These are phyloP conservation scores for Heliconius hewitsoni DNA, from an alignment of 1,140 invertebrate genomes.

Conservation along the genomic window DNA sequence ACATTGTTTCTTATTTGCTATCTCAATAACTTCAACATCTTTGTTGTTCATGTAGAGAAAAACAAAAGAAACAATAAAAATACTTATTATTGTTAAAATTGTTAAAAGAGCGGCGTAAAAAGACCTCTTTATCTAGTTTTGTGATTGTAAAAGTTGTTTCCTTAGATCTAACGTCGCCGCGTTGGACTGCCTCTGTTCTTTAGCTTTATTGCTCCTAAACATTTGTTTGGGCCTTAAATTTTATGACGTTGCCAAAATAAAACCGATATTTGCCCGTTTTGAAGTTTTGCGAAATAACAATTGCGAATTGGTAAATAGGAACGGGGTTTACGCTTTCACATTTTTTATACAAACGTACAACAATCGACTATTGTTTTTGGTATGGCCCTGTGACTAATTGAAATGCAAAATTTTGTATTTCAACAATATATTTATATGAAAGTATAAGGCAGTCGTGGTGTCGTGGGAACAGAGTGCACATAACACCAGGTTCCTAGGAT, in stretches of 20 bases:
- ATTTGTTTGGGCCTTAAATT: constrained; percentile 10
- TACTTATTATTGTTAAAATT: constrained; percentile 36
- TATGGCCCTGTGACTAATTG: background rate
- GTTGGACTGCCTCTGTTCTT: constrained; percentile 32
- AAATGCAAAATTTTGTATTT: too few species aligned
- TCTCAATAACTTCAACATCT: constrained; percentile 19
- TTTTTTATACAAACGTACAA: background rate
- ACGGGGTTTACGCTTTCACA: constrained; percentile 26
- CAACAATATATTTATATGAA: too few species aligned
- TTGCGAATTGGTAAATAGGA: constrained; percentile 27
- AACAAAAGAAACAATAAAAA: constrained; percentile 37
- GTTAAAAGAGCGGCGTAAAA: constrained; percentile 34
- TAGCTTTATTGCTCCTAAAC: constrained; percentile 25
- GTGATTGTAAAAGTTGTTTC: constrained; percentile 14
- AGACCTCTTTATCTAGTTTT: constrained; percentile 38
- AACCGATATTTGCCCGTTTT: constrained; percentile 16
- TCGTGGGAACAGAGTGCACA: too few species aligned
- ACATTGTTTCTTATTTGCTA: background rate
- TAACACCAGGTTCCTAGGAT: too few species aligned
- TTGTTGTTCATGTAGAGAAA: constrained; percentile 27
- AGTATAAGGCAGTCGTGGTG: too few species aligned
- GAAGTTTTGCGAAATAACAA: constrained; percentile 24
- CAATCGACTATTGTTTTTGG: background rate
- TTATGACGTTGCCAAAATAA: constrained; percentile 37
- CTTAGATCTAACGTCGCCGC: constrained; percentile 20